Evolutionary conservation across 2,888 invertebrate species (phyloP).

Genomic region (Caenorhabditis sp.): DNA sequence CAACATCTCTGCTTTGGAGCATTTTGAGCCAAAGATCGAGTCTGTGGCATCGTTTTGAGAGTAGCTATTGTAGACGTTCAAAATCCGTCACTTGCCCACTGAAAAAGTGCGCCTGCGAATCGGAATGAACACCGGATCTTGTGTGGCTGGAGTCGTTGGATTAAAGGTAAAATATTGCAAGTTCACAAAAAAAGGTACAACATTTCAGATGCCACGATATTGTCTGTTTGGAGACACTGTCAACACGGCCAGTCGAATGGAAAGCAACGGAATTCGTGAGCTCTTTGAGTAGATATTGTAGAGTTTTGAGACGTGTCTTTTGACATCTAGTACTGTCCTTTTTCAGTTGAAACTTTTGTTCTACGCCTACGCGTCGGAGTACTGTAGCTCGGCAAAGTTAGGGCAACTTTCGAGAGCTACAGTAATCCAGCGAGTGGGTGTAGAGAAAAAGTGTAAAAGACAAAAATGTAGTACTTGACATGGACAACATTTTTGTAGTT

Average conservation of each 20-base stretch:
- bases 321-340: no score
- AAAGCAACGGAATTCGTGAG: slow-evolving; percentile 69
- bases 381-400: no score
- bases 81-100: slow-evolving; percentile 65
- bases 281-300: no score
- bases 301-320: no score
- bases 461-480: no score
- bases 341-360: no score
- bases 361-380: no score
- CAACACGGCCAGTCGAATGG: slow-evolving; percentile 67
- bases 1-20: no score
- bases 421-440: no score
- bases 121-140: slow-evolving; percentile 65
- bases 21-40: no score
- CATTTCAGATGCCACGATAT: slow-evolving; percentile 61
- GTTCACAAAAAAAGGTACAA: background rate
- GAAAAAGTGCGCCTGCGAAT: slow-evolving; percentile 65
- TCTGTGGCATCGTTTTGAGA: background rate
- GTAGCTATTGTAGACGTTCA: slow-evolving; percentile 45
- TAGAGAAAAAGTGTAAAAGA: no score
- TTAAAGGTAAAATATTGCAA: slow-evolving; percentile 41
- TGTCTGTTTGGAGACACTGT: slow-evolving; percentile 69
- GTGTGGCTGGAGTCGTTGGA: slow-evolving; percentile 67
- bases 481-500: background rate
- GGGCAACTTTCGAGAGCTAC: no score